phyloP scores from a whole-genome alignment of 2,113 vertebrate species.

The Indicator maculatus region DNA sequence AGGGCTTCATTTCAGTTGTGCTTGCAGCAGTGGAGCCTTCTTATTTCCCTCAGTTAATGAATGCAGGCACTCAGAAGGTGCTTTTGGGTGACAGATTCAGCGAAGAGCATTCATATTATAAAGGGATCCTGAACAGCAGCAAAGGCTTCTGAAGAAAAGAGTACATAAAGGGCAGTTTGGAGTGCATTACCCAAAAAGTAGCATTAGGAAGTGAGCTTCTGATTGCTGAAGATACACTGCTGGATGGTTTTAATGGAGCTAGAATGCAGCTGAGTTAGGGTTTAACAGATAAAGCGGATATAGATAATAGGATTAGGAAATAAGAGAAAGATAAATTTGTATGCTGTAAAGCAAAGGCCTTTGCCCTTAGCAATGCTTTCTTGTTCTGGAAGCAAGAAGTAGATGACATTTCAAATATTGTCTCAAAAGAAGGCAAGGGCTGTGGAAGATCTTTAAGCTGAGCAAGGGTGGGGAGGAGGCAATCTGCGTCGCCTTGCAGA shows the following conservation, averaged over 20 bases:
- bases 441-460: background rate
- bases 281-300: conserved; percentile 33
- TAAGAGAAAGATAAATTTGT: conserved; percentile 3
- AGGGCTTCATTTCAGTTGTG: conserved; percentile 52
- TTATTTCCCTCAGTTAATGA: conserved; percentile 41
- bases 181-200: background rate
- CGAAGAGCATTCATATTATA: background rate
- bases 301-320: conserved; percentile 50
- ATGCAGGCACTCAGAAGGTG: conserved; percentile 30
- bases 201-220: background rate
- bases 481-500: background rate
- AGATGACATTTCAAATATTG: conserved; percentile 2
- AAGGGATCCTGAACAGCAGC: background rate
- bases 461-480: background rate
- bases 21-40: background rate
- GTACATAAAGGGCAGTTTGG: background rate
- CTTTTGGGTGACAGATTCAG: conserved; percentile 13
- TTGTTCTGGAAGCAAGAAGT: conserved; percentile 15
- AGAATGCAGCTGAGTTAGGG: conserved; percentile 12
- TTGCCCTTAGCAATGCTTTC: conserved; percentile 33
- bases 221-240: background rate
- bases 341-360: background rate
- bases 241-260: conserved; percentile 2
- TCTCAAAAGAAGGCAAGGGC: background rate
- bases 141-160: conserved; percentile 1